phyloP scores from a whole-genome alignment of 2,113 vertebrate species.

The Siniperca chuatsi region DNA sequence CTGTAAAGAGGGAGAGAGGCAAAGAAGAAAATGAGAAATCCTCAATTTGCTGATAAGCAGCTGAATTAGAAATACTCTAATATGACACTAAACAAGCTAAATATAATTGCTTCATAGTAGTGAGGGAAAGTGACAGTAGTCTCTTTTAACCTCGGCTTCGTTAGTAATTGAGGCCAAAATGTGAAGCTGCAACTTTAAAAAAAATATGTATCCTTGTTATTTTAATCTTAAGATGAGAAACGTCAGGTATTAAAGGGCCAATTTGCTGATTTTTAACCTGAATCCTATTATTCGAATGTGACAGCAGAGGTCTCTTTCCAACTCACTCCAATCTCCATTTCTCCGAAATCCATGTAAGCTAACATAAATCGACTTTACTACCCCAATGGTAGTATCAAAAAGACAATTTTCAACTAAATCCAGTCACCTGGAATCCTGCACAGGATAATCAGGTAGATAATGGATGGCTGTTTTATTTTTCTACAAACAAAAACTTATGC shows the following conservation, averaged over 20 bases:
- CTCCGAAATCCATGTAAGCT: background rate
- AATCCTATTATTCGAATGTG: background rate
- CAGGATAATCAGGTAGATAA: background rate
- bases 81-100: slow-evolving; percentile 35
- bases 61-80: slow-evolving; percentile 19
- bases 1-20: slow-evolving; percentile 2
- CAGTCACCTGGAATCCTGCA: background rate
- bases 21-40: slow-evolving; percentile 45
- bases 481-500: background rate
- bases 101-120: slow-evolving; percentile 44
- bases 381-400: background rate
- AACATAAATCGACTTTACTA: background rate
- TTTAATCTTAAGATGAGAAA: slow-evolving; percentile 7
- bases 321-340: background rate
- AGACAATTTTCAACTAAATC: background rate
- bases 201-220: background rate
- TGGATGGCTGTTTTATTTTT: background rate
- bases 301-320: background rate
- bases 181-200: background rate
- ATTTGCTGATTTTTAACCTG: background rate
- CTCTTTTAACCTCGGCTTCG: slow-evolving; percentile 34
- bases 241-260: background rate
- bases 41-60: slow-evolving; percentile 58
- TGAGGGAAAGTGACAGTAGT: slow-evolving; percentile 6
- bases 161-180: slow-evolving; percentile 44